Conservation (phyloP, 2,113 vertebrate genomes). For the Oreochromis aureus region DNA sequence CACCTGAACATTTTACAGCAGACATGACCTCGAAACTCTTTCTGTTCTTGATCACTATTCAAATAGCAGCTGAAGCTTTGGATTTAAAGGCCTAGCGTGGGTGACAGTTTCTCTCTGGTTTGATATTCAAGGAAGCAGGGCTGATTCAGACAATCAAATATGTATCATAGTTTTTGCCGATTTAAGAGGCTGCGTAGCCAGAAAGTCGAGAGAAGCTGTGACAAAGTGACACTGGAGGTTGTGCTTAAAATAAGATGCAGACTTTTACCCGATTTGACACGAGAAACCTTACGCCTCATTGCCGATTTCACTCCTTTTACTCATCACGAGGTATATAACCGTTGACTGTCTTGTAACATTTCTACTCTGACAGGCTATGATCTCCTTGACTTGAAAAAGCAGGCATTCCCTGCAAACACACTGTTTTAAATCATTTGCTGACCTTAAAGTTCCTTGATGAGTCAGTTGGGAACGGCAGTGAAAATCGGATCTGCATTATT, state of each 20-base stretch:
- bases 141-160: constrained; percentile 70
- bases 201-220: background rate
- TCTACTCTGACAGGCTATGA: background rate
- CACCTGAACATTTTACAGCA: background rate
- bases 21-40: background rate
- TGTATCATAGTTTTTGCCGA: constrained; percentile 37
- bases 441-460: background rate
- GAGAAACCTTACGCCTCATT: background rate
- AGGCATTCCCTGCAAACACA: background rate
- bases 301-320: background rate
- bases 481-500: background rate
- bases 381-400: background rate
- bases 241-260: background rate
- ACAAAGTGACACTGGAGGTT: constrained; percentile 12
- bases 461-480: background rate
- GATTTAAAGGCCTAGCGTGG: background rate
- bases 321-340: background rate
- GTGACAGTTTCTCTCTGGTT: constrained; percentile 22
- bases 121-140: constrained; percentile 49
- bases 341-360: constrained; percentile 2
- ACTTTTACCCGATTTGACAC: background rate
- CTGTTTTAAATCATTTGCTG: background rate
- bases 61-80: background rate
- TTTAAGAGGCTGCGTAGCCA: constrained; percentile 10
- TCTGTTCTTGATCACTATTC: background rate